Evolutionary conservation across 2,888 invertebrate species (phyloP).

Genomic region (Frankliniella intonsa): DNA sequence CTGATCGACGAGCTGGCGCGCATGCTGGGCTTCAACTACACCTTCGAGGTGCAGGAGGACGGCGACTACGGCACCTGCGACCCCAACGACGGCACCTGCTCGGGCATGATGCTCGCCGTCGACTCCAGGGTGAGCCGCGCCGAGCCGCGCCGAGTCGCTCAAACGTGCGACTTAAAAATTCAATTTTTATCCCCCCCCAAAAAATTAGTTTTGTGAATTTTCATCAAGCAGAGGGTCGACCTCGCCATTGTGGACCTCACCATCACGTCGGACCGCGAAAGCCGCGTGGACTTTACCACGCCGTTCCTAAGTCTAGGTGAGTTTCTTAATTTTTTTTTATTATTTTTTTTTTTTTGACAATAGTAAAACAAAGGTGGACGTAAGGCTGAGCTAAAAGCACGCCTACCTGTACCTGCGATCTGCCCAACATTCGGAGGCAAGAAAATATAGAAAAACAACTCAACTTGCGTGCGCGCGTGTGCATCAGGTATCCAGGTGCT

Average conservation of each 20-base stretch:
- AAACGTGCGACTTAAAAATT: too few species aligned
- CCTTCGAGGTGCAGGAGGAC: constrained; percentile 48
- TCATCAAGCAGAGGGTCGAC: constrained; percentile 65
- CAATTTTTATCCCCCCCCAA: constrained; percentile 24
- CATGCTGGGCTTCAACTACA: constrained; percentile 56
- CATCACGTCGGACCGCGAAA: constrained; percentile 81
- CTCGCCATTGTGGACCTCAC: constrained; percentile 89
- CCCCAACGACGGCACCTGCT: constrained; percentile 45
- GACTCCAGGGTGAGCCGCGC: constrained; percentile 45
- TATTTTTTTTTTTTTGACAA: too few species aligned
- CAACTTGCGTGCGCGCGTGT: neutral
- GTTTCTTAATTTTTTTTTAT: constrained; percentile 23
- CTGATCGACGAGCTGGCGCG: constrained; percentile 56
- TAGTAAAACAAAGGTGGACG: too few species aligned
- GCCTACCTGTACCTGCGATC: too few species aligned
- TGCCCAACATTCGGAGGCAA: too few species aligned
- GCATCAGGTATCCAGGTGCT: constrained; percentile 60
- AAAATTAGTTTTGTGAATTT: constrained; percentile 16
- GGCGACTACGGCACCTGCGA: constrained; percentile 44
- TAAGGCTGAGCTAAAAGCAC: too few species aligned
- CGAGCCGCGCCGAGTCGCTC: too few species aligned
- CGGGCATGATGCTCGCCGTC: constrained; percentile 47
- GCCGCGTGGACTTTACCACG: constrained; percentile 88
- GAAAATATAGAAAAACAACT: too few species aligned
- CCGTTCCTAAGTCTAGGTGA: constrained; percentile 88